These are phyloP conservation scores for Diachasma alloeum DNA, from an alignment of 1,140 invertebrate species.

Conservation along the genomic window DNA sequence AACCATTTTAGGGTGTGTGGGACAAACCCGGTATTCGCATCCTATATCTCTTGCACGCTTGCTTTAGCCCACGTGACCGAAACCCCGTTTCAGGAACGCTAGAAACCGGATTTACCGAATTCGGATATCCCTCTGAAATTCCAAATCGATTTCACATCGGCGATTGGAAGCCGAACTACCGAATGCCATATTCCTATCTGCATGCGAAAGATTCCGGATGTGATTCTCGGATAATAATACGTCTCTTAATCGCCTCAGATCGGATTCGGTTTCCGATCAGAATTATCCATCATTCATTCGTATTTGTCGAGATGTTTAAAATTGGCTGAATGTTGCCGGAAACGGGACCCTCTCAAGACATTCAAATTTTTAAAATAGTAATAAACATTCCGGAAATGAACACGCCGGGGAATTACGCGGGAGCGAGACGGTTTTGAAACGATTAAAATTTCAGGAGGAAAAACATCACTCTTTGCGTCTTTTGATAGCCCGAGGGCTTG, in stretches of 20 bases:
- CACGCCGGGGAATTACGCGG: too few relatives aligned
- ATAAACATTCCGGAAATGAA: too few relatives aligned
- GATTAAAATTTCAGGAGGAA: too few relatives aligned
- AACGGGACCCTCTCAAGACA: too few relatives aligned
- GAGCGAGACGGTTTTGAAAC: too few relatives aligned
- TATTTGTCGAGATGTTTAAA: background rate
- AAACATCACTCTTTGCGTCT: background rate
- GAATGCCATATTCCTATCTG: slow-evolving; percentile 3
- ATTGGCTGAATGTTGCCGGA: too few relatives aligned
- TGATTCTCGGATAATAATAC: background rate
- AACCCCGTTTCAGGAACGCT: slow-evolving; percentile 6
- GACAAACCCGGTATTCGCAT: background rate
- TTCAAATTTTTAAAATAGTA: too few relatives aligned
- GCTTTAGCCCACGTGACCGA: slow-evolving; percentile 6
- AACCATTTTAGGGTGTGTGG: slow-evolving; percentile 4
- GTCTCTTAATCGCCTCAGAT: background rate
- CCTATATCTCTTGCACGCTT: slow-evolving; percentile 11
- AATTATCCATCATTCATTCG: background rate
- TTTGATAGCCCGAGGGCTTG: background rate
- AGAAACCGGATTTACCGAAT: slow-evolving; percentile 6
- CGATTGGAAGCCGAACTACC: background rate
- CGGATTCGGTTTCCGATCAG: background rate
- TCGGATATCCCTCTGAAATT: slow-evolving; percentile 7
- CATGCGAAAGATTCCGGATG: background rate
- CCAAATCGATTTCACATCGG: slow-evolving; percentile 3